Evolutionary conservation across 2,113 vertebrate genomes (phyloP).

Genomic region (Fregata magnificens): DNA sequence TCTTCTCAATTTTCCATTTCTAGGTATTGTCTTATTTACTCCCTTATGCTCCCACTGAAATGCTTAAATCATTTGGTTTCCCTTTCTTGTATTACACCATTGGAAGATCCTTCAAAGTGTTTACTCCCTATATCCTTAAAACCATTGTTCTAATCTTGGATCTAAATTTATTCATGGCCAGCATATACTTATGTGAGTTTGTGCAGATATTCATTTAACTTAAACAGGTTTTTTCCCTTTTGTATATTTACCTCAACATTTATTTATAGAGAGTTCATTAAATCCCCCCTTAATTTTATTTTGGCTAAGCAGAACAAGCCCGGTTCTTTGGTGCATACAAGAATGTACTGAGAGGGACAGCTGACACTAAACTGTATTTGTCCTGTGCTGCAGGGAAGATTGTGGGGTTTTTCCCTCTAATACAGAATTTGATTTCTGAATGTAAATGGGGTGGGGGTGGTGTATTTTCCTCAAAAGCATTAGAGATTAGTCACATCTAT

Average conservation of each 20-base stretch:
- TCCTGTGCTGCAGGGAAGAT: background rate
- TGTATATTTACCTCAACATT: background rate
- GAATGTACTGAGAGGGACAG: background rate
- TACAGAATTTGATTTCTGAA: background rate
- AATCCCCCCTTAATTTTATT: background rate
- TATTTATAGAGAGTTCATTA: background rate
- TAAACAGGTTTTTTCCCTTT: background rate
- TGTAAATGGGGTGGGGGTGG: background rate
- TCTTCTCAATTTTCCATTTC: background rate
- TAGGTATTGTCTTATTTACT: background rate
- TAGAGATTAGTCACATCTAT: background rate
- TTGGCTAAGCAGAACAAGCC: background rate
- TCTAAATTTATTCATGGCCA: background rate
- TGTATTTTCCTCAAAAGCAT: background rate
- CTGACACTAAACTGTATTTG: background rate
- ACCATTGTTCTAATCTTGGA: background rate
- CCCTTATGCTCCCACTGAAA: background rate
- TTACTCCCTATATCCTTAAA: background rate
- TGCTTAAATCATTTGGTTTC: background rate
- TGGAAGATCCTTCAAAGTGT: background rate
- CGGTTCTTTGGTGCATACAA: background rate
- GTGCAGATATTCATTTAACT: background rate
- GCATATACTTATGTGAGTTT: background rate
- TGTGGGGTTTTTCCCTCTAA: fast-evolving
- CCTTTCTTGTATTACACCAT: background rate